A percentile compares a stretch with the other conserved stretches of the same genome.
These are phyloP conservation scores for Myotis vivesi DNA, from an alignment of 2,797 vertebrate species.

Conservation along the genomic window DNA sequence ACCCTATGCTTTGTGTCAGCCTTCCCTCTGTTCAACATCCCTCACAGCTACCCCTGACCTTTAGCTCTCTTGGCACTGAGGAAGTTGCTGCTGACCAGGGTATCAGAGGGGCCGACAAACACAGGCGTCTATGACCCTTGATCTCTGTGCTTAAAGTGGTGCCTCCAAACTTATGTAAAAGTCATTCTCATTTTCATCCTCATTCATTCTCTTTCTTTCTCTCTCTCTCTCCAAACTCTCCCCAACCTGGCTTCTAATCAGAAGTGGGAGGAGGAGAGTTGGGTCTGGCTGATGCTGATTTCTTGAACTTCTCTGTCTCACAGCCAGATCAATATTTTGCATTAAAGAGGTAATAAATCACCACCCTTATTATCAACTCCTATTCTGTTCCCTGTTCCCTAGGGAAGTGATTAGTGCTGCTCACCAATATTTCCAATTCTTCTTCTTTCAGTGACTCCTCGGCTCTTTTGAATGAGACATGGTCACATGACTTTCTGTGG, in stretches of 20 bases:
- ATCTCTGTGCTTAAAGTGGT: background rate
- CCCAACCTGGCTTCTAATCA: background rate
- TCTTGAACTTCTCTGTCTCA: background rate
- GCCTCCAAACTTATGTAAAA: background rate
- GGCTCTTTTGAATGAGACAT: background rate
- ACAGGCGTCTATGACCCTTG: background rate
- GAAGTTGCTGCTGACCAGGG: background rate
- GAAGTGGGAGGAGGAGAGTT: background rate
- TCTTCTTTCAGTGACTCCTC: background rate
- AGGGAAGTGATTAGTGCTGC: background rate
- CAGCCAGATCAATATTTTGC: background rate
- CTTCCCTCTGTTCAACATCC: background rate
- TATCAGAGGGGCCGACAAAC: background rate
- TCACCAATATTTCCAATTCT: background rate
- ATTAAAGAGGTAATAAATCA: background rate
- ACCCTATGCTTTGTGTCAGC: background rate
- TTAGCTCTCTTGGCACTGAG: background rate
- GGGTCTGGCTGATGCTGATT: background rate
- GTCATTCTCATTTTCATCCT: too few species aligned
- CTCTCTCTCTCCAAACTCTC: background rate
- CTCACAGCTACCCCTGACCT: background rate
- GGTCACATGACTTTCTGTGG: background rate
- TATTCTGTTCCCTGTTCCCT: background rate
- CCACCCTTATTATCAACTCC: background rate
- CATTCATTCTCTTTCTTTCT: too few species aligned